Percentiles rank a stretch among this genome's conserved stretches.
Conservation (phyloP, 2,888 invertebrate genomes). For the Drosophila anceps region DNA sequence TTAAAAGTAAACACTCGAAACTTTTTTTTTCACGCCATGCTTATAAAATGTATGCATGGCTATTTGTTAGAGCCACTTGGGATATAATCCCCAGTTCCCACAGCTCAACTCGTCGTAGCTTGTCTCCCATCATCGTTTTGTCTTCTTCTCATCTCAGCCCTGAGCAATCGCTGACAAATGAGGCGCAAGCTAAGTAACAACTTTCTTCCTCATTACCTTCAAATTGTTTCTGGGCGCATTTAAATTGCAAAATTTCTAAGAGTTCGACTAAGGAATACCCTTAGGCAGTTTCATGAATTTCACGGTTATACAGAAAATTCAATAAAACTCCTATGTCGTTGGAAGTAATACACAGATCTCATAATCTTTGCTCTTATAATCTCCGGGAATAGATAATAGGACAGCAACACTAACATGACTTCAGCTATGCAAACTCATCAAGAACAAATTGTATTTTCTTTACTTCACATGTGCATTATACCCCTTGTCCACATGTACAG, state of each 20-base stretch:
- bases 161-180: conserved; percentile 78
- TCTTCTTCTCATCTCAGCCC: conserved; percentile 3
- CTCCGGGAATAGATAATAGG: background rate
- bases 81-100: conserved; percentile 55
- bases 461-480: background rate
- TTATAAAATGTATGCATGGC: conserved; percentile 71
- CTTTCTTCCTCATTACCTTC: conserved; percentile 80
- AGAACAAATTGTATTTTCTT: background rate
- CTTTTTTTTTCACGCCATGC: conserved; percentile 61
- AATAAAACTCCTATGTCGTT: too few relatives aligned
- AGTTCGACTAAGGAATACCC: background rate
- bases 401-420: background rate
- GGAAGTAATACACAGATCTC: too few relatives aligned
- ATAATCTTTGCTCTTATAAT: background rate
- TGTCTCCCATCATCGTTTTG: conserved; percentile 6
- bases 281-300: too few relatives aligned
- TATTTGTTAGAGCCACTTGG: conserved; percentile 65
- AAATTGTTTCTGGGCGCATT: conserved; percentile 73
- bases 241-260: background rate
- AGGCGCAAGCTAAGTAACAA: conserved; percentile 81
- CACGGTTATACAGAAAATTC: too few relatives aligned
- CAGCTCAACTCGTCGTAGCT: conserved; percentile 1
- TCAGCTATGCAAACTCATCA: background rate
- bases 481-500: background rate
- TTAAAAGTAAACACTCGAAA: conserved; percentile 49